phyloP scores from a whole-genome alignment of 2,797 vertebrate species.

The Muscicapa comitata region DNA sequence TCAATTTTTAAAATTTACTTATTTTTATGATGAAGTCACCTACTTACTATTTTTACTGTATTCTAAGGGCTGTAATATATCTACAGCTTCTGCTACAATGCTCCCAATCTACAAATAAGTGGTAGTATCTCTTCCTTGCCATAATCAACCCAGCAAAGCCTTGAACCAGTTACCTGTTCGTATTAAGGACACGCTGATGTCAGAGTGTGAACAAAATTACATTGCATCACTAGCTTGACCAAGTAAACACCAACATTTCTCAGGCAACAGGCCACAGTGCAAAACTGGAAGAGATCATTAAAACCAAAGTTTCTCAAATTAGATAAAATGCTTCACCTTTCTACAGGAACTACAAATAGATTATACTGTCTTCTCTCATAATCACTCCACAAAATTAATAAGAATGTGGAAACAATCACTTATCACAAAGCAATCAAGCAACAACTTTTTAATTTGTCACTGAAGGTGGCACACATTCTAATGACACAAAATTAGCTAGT shows the following conservation, averaged over 20 bases:
- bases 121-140: neutral
- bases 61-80: neutral
- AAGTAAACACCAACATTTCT: neutral
- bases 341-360: neutral
- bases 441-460: neutral
- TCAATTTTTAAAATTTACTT: neutral
- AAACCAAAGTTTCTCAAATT: neutral
- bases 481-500: neutral
- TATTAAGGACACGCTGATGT: neutral
- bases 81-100: neutral
- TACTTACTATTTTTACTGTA: neutral
- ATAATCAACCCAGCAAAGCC: neutral
- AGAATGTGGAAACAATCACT: neutral
- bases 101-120: neutral
- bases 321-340: neutral
- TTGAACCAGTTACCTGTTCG: neutral
- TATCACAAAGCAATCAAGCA: neutral
- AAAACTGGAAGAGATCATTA: neutral
- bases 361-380: neutral
- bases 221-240: neutral
- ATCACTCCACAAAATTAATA: neutral
- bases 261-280: neutral
- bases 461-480: neutral
- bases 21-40: neutral
- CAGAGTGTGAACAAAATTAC: neutral